Percentiles rank a stretch among this genome's conserved stretches.
phyloP scores from a whole-genome alignment of 2,888 invertebrate species.

The Leptinotarsa juncta region DNA sequence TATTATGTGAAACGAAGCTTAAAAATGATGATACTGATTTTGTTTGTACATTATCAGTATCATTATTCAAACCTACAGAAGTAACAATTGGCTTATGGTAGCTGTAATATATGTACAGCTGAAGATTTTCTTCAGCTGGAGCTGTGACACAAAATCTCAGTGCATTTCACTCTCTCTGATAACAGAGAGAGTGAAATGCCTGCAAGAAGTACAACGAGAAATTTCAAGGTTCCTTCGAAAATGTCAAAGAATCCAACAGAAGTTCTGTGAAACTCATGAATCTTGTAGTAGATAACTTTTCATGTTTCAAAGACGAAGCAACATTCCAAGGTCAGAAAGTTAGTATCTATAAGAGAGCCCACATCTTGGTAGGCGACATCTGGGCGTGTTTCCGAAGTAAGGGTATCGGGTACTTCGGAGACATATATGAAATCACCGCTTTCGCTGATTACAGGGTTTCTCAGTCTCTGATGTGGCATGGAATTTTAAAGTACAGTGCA shows the following conservation, averaged over 20 bases:
- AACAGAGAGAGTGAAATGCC: conserved; percentile 77
- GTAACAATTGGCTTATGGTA: no score
- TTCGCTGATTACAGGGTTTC: conserved; percentile 98
- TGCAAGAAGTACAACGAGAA: conserved; percentile 81
- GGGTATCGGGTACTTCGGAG: conserved; percentile 81
- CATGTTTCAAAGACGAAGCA: conserved; percentile 88
- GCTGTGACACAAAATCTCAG: conserved; percentile 76
- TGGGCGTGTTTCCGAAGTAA: conserved; percentile 85
- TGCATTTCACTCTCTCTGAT: conserved; percentile 89
- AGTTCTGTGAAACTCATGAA: conserved; percentile 82
- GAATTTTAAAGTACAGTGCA: conserved; percentile 81
- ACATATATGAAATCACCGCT: conserved; percentile 91
- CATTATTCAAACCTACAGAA: no score
- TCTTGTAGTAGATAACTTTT: conserved; percentile 83
- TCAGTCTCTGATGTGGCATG: conserved; percentile 88
- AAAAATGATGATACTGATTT: no score
- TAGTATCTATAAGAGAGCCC: conserved; percentile 91
- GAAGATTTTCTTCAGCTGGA: conserved; percentile 69
- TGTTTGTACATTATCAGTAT: no score
- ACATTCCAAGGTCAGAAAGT: conserved; percentile 77
- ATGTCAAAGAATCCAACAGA: conserved; percentile 78
- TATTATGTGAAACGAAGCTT: no score
- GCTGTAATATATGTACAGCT: conserved; percentile 64
- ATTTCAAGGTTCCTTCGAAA: conserved; percentile 85
- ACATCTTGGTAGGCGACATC: conserved; percentile 93